Percentiles rank a stretch among this genome's conserved stretches.
phyloP scores from a whole-genome alignment of 2,797 vertebrate species.

The Pseudochromis fuscus region DNA sequence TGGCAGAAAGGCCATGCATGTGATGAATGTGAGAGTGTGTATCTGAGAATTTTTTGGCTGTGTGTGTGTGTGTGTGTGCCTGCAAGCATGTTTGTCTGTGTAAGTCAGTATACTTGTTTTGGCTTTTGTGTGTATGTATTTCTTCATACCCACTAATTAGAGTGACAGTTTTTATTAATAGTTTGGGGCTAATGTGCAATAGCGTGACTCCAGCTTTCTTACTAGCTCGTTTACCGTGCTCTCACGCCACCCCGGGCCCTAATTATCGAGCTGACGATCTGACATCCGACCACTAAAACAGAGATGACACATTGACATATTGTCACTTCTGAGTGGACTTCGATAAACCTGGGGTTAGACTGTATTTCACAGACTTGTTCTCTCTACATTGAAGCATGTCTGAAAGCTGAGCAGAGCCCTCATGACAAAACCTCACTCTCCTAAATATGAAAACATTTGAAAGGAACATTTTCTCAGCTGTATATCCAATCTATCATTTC shows the following conservation, averaged over 20 bases:
- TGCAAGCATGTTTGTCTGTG: constrained; percentile 20
- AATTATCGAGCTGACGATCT: constrained; percentile 74
- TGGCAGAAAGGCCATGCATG: background rate
- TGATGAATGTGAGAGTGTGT: background rate
- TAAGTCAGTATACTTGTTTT: constrained; percentile 29
- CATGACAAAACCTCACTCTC: background rate
- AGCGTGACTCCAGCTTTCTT: constrained; percentile 63
- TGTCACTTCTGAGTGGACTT: constrained; percentile 57
- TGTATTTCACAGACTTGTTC: constrained; percentile 9
- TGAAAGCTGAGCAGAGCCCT: background rate
- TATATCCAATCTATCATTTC: background rate
- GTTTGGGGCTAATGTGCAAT: constrained; percentile 72
- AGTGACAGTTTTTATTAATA: constrained; percentile 81
- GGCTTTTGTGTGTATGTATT: constrained; percentile 53
- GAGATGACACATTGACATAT: constrained; percentile 68
- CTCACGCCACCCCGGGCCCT: constrained; percentile 64
- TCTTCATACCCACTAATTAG: constrained; percentile 73
- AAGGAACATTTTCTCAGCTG: background rate
- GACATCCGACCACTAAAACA: constrained; percentile 69
- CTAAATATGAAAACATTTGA: constrained; percentile 1
- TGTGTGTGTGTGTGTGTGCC: constrained; percentile 1
- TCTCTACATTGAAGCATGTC: constrained; percentile 11
- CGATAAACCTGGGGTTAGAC: constrained; percentile 50
- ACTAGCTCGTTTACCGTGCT: constrained; percentile 63
- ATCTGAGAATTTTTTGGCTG: background rate